Evolutionary conservation across 2,113 vertebrate genomes (phyloP), one percentile per base, ranked within the genome.

Genomic region (Laterallus jamaicensis): DNA sequence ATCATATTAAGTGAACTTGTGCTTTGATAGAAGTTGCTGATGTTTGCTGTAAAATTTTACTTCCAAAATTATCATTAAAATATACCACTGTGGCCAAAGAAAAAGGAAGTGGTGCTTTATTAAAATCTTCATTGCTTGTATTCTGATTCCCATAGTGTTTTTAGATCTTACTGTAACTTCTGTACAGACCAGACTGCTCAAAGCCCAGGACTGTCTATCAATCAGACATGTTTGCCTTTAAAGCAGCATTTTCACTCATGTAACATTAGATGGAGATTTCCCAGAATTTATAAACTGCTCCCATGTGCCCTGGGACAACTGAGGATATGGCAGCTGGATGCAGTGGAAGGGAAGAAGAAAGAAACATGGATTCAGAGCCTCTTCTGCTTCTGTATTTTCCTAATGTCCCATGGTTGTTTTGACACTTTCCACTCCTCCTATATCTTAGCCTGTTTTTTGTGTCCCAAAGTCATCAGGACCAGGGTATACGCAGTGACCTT

Each of bases 291-390:
- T 52, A 52, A 52, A 37, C 32, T 58, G 5, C 26, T 93, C 50
- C 37, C 3, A 6, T 11, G 5, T 25, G 5, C 5, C 44, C 59
- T 11, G 3, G 19, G 35, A 19, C 17, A 54, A 2, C 0, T 58
- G 40, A 85, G 25, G 39, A 62, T 4, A n/a, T 25, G 4, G 26
- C 1, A 88, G 25, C 16, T 63, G 39, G 26, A 12, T 49, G 37
- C n/a, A 71, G 13, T 7, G 42, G 10, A 77, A 50, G 5, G 31
- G 74, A 56, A 58, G 24, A 82, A 54, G 24, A 44, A 40, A 78
- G 35, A 35, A 67, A 32, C 4, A 9, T 75, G 8, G 1, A 1
- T 59, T 49, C 40, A 68, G 28, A 62, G 12, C 4, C 28, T 40
- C 49, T 73, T 25, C 15, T 2, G 1, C 8, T 9, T 12, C 7